phyloP scores from a whole-genome alignment of 2,797 vertebrate genomes.

The Pempheris klunzingeri region DNA sequence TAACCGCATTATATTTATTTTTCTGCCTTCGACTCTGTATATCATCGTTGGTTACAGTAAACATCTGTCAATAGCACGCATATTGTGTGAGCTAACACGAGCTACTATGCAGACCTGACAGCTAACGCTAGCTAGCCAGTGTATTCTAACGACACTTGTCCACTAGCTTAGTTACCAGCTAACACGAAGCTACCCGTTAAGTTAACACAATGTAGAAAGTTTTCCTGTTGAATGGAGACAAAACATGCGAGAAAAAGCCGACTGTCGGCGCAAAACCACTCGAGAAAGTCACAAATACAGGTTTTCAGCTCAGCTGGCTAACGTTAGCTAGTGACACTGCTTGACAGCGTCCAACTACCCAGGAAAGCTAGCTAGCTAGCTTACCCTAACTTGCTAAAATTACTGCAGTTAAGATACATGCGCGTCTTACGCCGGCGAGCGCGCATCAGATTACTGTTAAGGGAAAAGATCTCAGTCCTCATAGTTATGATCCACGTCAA shows the following conservation, averaged over 20 bases:
- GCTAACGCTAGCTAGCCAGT: not conserved
- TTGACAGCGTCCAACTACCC: not conserved
- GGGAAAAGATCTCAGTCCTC: no score
- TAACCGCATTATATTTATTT: not conserved
- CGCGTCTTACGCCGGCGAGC: fast-evolving
- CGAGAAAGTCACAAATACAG: not conserved
- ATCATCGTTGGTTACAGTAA: no score
- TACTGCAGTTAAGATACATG: fast-evolving
- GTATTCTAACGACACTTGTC: no score
- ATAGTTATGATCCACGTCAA: slow-evolving; percentile 40
- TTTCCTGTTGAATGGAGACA: not conserved
- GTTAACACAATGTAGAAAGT: not conserved
- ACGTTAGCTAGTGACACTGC: slow-evolving; percentile 65
- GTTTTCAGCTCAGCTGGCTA: slow-evolving; percentile 52
- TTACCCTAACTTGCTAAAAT: not conserved
- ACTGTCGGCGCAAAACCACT: not conserved
- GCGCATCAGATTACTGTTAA: fast-evolving
- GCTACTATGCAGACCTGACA: not conserved
- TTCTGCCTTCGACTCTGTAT: not conserved
- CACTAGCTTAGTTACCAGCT: not conserved
- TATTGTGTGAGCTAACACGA: no score
- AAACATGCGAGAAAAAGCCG: no score
- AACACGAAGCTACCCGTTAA: not conserved
- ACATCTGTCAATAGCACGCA: fast-evolving
- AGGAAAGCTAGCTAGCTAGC: no score